Percentiles rank a stretch among this genome's conserved stretches.
Conservation (phyloP, 2,888 invertebrate species). For the Perizoma affinitatum region DNA sequence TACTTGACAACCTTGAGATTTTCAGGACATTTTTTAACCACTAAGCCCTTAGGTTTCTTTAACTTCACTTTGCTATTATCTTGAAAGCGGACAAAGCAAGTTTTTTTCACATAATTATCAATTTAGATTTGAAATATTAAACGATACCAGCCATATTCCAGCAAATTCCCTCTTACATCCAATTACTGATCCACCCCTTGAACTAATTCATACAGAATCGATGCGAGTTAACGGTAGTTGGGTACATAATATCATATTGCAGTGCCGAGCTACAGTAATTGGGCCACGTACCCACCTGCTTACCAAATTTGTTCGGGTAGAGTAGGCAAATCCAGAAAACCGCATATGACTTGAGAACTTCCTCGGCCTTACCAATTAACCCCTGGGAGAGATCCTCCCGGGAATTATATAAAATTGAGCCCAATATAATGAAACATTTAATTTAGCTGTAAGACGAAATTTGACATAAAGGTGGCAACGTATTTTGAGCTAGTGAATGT, state of each 20-base stretch:
- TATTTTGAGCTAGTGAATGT: too few relatives aligned
- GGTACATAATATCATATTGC: constrained; percentile 52
- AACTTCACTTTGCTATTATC: too few relatives aligned
- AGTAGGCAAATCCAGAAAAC: constrained; percentile 60
- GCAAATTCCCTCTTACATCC: constrained; percentile 27
- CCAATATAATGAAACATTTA: constrained; percentile 66
- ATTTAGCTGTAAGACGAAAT: constrained; percentile 51
- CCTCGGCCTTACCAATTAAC: constrained; percentile 65
- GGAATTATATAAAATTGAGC: constrained; percentile 71
- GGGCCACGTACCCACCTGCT: constrained; percentile 48
- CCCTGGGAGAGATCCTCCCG: constrained; percentile 50
- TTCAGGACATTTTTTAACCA: too few relatives aligned
- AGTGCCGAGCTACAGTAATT: constrained; percentile 49
- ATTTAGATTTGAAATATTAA: constrained; percentile 10
- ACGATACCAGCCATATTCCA: constrained; percentile 18
- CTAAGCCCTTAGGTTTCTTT: too few relatives aligned
- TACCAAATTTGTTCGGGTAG: constrained; percentile 52
- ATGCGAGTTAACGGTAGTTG: constrained; percentile 38
- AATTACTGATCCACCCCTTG: constrained; percentile 35
- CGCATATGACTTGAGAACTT: constrained; percentile 69
- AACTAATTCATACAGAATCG: constrained; percentile 47
- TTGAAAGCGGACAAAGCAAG: too few relatives aligned
- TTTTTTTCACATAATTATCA: background rate
- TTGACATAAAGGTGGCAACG: constrained; percentile 38
- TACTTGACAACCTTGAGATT: too few relatives aligned